A percentile compares a stretch with the other conserved stretches of the same genome.
Conservation (phyloP, 2,797 vertebrate species). For the Hydrophis major region DNA sequence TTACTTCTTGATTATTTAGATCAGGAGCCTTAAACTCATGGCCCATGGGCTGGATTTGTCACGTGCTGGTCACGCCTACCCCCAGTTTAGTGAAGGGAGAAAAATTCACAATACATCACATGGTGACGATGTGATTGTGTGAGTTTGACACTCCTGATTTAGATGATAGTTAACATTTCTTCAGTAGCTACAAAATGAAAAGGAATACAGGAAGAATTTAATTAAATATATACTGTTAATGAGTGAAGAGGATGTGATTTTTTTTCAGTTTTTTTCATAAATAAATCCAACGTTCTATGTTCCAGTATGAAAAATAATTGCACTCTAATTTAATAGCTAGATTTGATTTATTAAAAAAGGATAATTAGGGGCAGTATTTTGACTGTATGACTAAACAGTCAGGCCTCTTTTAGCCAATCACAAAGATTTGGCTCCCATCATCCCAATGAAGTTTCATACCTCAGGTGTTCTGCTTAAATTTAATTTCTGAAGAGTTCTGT, state of each 20-base stretch:
- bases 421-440: neutral
- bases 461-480: neutral
- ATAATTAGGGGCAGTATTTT: neutral
- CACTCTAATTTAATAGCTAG: neutral
- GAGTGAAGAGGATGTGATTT: neutral
- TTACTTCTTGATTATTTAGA: conserved; percentile 41
- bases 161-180: neutral
- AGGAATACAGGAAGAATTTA: neutral
- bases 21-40: too few relatives aligned
- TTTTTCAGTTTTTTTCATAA: neutral
- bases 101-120: too few relatives aligned
- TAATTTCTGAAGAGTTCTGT: neutral
- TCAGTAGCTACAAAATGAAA: neutral
- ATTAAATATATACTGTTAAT: neutral
- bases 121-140: too few relatives aligned
- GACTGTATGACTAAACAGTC: neutral
- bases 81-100: too few relatives aligned
- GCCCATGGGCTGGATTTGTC: too few relatives aligned
- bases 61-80: too few relatives aligned
- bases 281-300: neutral
- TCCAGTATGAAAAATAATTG: neutral
- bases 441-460: neutral
- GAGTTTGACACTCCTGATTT: too few relatives aligned
- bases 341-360: neutral
- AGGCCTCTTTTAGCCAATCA: neutral